Percentiles rank a stretch among this genome's conserved stretches.
Conservation (phyloP, 2,113 vertebrate genomes). For the Leuciscus idus region DNA sequence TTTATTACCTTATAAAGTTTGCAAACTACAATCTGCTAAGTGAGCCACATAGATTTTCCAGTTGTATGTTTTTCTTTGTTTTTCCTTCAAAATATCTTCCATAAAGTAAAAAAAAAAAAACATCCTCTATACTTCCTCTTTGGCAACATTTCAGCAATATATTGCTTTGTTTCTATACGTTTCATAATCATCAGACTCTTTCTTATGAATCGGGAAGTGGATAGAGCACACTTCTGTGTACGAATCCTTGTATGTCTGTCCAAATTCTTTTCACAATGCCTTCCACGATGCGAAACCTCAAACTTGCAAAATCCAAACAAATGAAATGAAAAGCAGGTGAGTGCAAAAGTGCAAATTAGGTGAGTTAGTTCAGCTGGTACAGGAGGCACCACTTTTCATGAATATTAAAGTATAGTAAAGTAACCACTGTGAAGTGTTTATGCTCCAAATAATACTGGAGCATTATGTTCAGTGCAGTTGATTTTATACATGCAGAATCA, state of each 20-base stretch:
- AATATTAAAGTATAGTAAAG: background rate
- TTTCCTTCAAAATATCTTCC: background rate
- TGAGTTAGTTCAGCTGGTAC: background rate
- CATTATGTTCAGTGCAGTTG: background rate
- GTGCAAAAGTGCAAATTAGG: background rate
- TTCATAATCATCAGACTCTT: conserved; percentile 5
- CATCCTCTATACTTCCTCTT: conserved; percentile 5
- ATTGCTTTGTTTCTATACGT: background rate
- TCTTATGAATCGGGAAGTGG: conserved; percentile 27
- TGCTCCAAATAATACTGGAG: background rate
- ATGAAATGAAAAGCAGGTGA: conserved; percentile 22
- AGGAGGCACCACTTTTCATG: background rate
- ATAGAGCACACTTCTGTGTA: background rate
- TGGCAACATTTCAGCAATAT: background rate
- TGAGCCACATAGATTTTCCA: background rate
- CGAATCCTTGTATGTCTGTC: background rate
- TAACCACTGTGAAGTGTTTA: background rate
- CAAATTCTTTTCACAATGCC: conserved; percentile 1
- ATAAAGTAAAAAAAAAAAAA: background rate
- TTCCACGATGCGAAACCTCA: conserved; percentile 1
- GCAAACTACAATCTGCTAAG: conserved; percentile 6
- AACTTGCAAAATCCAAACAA: conserved; percentile 32
- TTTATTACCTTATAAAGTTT: conserved; percentile 1
- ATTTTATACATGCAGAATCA: background rate
- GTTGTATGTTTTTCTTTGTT: background rate